Evolutionary conservation across 2,888 invertebrate species (phyloP), one percentile per base, ranked within the genome.

Genomic region (Oxystoma pomonae): DNA sequence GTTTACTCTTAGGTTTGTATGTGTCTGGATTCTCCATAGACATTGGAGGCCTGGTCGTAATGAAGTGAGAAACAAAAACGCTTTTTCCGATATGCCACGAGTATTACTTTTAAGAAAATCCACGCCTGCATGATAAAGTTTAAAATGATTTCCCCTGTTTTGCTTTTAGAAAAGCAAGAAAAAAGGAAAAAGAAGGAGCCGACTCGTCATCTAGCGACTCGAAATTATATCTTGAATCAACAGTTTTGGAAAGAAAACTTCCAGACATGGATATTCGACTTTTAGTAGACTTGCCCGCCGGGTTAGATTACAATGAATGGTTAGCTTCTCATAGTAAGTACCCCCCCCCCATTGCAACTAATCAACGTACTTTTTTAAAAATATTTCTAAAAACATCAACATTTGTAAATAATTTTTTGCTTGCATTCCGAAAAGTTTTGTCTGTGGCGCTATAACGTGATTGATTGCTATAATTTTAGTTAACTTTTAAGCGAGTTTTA

Each of bases 301-400:
- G 96, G 70, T 88, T 99, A 81, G 98, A 98, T 83, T 93, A 94
- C 84, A 96, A 98, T 83, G 99, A 99, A 87, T 99, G 99, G 98
- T 90, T 99, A 77, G 98, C 98, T 72, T 97, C 96, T 71, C 98
- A 99, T 82, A 96, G 96, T 96, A 82, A 87, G 90, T 84, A 51
- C 5, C 53, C n/a, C n/a, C n/a, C n/a, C n/a, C n/a, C n/a, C n/a
- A n/a, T n/a, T n/a, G n/a, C n/a, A n/a, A n/a, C n/a, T n/a, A n/a
- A n/a, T n/a, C n/a, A n/a, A n/a, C n/a, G n/a, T n/a, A n/a, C n/a
- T n/a, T n/a, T n/a, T n/a, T n/a, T n/a, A n/a, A n/a, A n/a, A n/a
- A n/a, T n/a, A n/a, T n/a, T n/a, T n/a, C n/a, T n/a, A n/a, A n/a
- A n/a, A n/a, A n/a, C n/a, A n/a, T n/a, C n/a, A n/a, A n/a, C n/a